Evolutionary conservation across 1,140 invertebrate species (phyloP).

Genomic region (Drosophila elegans): DNA sequence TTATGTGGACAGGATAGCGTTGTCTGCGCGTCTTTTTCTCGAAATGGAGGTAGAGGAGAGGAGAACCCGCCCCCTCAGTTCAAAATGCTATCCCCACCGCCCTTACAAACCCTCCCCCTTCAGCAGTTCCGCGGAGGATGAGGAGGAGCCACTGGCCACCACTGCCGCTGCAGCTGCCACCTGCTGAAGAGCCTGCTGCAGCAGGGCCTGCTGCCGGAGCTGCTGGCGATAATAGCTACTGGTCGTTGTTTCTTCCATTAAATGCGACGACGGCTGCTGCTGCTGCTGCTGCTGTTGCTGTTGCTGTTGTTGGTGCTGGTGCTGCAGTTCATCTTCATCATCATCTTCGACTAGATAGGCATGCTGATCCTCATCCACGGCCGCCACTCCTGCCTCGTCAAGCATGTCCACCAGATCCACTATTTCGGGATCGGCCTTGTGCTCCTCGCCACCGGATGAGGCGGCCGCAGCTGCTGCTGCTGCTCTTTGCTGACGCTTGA

Average conservation of each 20-base stretch:
- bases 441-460: constrained; percentile 30
- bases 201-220: constrained; percentile 64
- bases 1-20: constrained; percentile 17
- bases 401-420: constrained; percentile 65
- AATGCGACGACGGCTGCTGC: constrained; percentile 24
- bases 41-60: constrained; percentile 30
- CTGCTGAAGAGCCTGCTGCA: constrained; percentile 73
- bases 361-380: constrained; percentile 25
- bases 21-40: constrained; percentile 37
- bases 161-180: constrained; percentile 62
- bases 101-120: constrained; percentile 26
- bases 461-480: constrained; percentile 30
- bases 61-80: constrained; percentile 7
- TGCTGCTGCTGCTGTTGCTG: not conserved
- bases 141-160: constrained; percentile 40
- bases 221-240: constrained; percentile 65
- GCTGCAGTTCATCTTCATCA: constrained; percentile 49
- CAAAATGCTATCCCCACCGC: not conserved
- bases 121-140: constrained; percentile 20
- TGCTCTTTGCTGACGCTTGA: constrained; percentile 68
- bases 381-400: constrained; percentile 5
- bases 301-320: constrained; percentile 15
- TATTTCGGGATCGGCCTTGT: constrained; percentile 38
- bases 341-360: constrained; percentile 65
- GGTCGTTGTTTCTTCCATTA: constrained; percentile 20